phyloP scores from a whole-genome alignment of 2,888 invertebrate genomes.

The Epirrhoe alternata region DNA sequence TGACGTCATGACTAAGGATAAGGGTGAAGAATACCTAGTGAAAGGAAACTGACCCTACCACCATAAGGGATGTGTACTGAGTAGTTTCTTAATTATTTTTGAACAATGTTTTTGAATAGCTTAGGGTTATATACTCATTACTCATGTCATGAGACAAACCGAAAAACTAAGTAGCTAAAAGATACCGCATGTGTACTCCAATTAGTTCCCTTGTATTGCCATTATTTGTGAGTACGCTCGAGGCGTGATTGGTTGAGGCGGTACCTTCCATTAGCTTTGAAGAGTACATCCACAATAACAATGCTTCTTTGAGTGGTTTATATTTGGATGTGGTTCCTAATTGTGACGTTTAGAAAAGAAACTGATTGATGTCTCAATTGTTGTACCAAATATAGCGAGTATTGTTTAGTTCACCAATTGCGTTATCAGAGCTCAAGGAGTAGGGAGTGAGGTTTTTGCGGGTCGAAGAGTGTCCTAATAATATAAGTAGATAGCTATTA shows the following conservation, averaged over 20 bases:
- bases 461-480: not conserved
- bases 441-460: no score
- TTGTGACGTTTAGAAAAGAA: not conserved
- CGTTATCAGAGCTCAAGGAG: no score
- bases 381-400: not conserved
- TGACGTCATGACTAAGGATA: no score
- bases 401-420: no score
- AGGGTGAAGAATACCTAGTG: no score
- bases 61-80: no score
- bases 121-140: not conserved
- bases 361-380: not conserved
- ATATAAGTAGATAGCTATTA: no score
- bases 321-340: constrained; percentile 11
- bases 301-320: constrained; percentile 11
- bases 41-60: no score
- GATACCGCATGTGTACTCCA: constrained; percentile 3
- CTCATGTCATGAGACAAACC: not conserved
- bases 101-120: not conserved
- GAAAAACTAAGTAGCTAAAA: not conserved
- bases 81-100: no score
- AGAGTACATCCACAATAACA: constrained; percentile 11
- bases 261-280: not conserved
- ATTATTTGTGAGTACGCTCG: constrained; percentile 14
- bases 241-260: constrained; percentile 13
- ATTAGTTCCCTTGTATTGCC: constrained; percentile 14